Evolutionary conservation across 2,113 vertebrate genomes (phyloP).

Genomic region (Eubucco bourcierii): DNA sequence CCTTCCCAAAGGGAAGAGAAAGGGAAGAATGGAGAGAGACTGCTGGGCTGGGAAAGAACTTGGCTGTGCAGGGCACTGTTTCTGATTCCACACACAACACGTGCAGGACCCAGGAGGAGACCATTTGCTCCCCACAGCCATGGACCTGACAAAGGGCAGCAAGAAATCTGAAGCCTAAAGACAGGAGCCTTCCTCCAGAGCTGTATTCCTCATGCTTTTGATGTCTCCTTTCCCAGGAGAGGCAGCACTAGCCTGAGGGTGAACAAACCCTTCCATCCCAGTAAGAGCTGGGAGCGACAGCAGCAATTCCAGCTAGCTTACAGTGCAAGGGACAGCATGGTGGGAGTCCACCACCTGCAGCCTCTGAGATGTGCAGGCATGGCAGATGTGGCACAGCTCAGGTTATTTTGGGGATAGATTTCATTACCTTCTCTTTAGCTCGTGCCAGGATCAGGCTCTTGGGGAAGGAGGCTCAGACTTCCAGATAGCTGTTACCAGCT

Average conservation of each 20-base stretch:
- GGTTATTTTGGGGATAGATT: not conserved
- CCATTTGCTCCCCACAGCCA: not conserved
- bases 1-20: no score
- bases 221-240: not conserved
- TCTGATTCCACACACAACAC: not conserved
- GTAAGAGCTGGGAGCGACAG: not conserved
- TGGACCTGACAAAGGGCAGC: not conserved
- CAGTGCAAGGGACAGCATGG: accelerated
- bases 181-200: not conserved
- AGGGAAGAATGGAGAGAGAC: no score
- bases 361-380: not conserved
- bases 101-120: not conserved
- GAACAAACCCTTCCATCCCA: not conserved
- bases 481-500: not conserved
- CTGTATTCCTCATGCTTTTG: not conserved
- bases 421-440: not conserved
- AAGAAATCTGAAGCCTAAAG: not conserved
- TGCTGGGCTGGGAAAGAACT: no score
- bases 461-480: not conserved
- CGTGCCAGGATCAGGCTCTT: accelerated
- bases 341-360: accelerated
- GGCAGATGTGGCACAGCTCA: not conserved
- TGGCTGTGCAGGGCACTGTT: accelerated
- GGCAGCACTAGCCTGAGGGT: not conserved
- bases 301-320: accelerated